phyloP scores from a whole-genome alignment of 1,140 invertebrate genomes.

The Platorchestia sp. region DNA sequence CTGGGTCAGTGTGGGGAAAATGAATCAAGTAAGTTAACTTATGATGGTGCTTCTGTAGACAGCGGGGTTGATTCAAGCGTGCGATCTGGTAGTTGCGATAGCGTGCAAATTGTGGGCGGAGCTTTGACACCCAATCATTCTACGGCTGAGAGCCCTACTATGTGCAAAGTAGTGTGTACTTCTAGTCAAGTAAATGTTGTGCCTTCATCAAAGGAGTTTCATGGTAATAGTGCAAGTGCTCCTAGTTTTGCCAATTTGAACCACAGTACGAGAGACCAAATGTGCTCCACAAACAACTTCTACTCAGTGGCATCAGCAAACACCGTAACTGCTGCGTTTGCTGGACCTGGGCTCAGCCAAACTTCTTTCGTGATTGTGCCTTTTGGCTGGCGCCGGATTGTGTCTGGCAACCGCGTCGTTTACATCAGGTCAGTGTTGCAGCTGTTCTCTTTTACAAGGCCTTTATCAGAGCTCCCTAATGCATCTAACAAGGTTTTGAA shows the following conservation, averaged over 20 bases:
- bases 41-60: constrained; percentile 40
- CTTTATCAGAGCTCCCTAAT: no score
- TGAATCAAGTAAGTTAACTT: neutral
- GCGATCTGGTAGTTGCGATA: constrained; percentile 20
- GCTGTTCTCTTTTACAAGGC: neutral
- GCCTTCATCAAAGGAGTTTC: constrained; percentile 10
- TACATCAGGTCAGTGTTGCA: constrained; percentile 6
- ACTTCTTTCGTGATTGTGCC: constrained; percentile 12
- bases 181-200: constrained; percentile 37
- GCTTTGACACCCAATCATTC: neutral
- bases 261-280: neutral
- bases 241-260: neutral
- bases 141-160: neutral
- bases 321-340: neutral
- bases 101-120: constrained; percentile 8
- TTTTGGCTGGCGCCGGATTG: constrained; percentile 12
- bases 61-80: constrained; percentile 25
- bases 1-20: neutral
- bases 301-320: neutral
- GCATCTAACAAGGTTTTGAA: neutral
- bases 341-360: constrained; percentile 11
- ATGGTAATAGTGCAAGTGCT: neutral
- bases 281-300: neutral
- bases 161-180: constrained; percentile 16
- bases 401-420: constrained; percentile 4